Percentiles rank a stretch among this genome's conserved stretches.
phyloP scores from a whole-genome alignment of 2,113 vertebrate genomes.

The Dromaius novaehollandiae region DNA sequence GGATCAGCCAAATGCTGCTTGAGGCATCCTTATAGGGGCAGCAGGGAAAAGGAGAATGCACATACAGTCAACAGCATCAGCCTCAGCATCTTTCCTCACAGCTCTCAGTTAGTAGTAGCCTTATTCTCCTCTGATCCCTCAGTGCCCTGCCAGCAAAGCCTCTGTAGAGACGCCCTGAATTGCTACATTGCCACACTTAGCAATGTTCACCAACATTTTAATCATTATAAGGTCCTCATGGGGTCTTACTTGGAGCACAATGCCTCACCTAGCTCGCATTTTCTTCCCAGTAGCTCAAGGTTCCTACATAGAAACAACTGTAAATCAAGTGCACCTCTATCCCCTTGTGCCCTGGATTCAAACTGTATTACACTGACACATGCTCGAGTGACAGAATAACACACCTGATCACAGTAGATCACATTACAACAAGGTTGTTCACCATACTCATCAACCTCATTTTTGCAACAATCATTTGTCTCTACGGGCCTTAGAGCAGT shows the following conservation, averaged over 20 bases:
- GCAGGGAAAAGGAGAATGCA: not conserved
- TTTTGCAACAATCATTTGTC: slow-evolving; percentile 18
- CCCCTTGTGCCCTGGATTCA: slow-evolving; percentile 19
- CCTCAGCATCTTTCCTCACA: not conserved
- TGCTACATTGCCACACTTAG: not conserved
- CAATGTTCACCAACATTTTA: slow-evolving; percentile 31
- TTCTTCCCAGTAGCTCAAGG: slow-evolving; percentile 16
- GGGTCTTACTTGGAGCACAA: not conserved
- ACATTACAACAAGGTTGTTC: slow-evolving; percentile 16
- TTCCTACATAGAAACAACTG: slow-evolving; percentile 55
- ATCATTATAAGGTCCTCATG: not conserved
- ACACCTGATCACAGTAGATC: slow-evolving; percentile 28
- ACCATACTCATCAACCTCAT: not conserved
- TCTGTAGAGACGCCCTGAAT: not conserved
- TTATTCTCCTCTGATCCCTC: not conserved
- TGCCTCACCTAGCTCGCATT: slow-evolving; percentile 2
- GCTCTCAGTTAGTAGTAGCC: not conserved
- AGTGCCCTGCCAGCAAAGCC: not conserved
- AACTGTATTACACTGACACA: slow-evolving; percentile 42
- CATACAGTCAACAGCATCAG: not conserved
- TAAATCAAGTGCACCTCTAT: slow-evolving; percentile 47
- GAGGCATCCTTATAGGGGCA: not conserved
- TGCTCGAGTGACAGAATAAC: slow-evolving; percentile 51
- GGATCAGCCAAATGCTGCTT: not conserved
- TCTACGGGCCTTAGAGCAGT: not conserved